Conservation (phyloP, 2,797 vertebrate species). For the Anguilla anguilla region DNA sequence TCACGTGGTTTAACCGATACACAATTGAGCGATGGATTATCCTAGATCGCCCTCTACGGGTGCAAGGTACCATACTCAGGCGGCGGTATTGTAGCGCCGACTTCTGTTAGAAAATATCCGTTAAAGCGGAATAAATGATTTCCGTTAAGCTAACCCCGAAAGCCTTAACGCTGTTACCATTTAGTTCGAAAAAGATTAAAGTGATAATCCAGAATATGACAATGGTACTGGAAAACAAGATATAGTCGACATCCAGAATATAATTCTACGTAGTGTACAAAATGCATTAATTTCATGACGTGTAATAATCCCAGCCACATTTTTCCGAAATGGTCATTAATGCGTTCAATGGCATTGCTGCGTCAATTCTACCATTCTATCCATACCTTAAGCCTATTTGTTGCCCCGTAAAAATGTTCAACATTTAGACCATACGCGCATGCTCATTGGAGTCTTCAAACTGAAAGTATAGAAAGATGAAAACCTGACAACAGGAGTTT, state of each 20-base stretch:
- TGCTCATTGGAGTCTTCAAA: slow-evolving; percentile 40
- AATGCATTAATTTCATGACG: not conserved
- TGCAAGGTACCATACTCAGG: too few relatives aligned
- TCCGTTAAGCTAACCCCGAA: not conserved
- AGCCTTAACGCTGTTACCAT: too few relatives aligned
- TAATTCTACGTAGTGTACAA: not conserved
- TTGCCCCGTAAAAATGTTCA: not conserved
- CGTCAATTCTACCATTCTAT: not conserved
- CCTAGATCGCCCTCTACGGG: not conserved
- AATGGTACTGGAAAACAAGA: too few relatives aligned
- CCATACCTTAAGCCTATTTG: not conserved
- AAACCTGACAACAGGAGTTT: slow-evolving; percentile 36
- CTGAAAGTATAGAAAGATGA: slow-evolving; percentile 52
- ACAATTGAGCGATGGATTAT: not conserved
- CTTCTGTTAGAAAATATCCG: not conserved
- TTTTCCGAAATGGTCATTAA: not conserved
- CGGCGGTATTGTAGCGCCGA: not conserved
- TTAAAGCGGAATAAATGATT: not conserved
- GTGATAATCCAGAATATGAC: too few relatives aligned
- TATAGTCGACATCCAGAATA: not conserved
- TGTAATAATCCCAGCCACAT: not conserved
- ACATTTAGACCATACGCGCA: not conserved
- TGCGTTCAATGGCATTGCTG: not conserved
- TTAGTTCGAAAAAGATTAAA: too few relatives aligned
- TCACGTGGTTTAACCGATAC: slow-evolving; percentile 34